Conservation (phyloP, 2,888 invertebrate genomes). For the Cheilosia urbana region DNA sequence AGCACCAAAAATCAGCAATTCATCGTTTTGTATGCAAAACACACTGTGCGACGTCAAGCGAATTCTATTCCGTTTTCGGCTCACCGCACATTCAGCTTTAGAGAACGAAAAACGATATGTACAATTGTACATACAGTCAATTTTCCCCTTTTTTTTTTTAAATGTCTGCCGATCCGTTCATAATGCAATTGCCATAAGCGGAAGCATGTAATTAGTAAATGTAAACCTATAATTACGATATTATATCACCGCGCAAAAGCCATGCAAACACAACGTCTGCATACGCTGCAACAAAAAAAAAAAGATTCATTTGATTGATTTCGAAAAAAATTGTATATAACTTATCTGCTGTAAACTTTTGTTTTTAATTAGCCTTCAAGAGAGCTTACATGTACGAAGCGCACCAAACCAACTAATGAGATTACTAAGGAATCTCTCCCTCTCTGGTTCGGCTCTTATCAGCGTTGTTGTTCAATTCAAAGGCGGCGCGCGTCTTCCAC, state of each 20-base stretch:
- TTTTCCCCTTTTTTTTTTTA: background rate
- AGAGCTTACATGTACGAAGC: constrained; percentile 14
- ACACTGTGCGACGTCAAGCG: constrained; percentile 4
- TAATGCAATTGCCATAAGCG: constrained; percentile 44
- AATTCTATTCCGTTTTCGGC: constrained; percentile 19
- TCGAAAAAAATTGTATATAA: background rate
- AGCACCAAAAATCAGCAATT: constrained; percentile 20
- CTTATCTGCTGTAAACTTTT: constrained; percentile 8
- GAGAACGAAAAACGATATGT: background rate
- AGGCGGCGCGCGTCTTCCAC: background rate
- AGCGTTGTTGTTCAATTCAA: background rate
- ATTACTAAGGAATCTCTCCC: background rate
- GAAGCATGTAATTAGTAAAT: constrained; percentile 51
- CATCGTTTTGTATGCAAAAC: constrained; percentile 32
- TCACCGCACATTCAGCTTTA: background rate
- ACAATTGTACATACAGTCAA: background rate
- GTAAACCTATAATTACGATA: constrained; percentile 20
- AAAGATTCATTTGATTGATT: constrained; percentile 20
- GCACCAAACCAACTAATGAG: background rate
- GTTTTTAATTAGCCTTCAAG: constrained; percentile 48
- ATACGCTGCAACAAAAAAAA: background rate
- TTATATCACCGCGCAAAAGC: constrained; percentile 25
- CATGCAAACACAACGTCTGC: constrained; percentile 9
- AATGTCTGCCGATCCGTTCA: constrained; percentile 13
- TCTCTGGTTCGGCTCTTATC: constrained; percentile 5